Evolutionary conservation across 92 coral and sea anemone species (phyloP), one percentile per base, ranked within the genome.

Genomic region (Palythoa caribaeorum): DNA sequence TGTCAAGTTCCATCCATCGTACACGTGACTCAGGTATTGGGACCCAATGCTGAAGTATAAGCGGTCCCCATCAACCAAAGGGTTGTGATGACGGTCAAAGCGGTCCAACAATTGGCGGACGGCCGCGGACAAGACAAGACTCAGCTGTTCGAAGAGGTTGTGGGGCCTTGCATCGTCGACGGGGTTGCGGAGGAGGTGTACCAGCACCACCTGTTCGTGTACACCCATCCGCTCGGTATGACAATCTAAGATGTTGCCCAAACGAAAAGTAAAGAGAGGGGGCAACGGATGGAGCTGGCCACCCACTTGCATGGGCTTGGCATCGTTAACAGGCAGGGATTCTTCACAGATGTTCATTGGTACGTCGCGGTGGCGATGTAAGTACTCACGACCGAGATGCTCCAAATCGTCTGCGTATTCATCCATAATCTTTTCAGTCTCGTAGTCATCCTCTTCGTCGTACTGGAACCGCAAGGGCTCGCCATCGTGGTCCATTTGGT

Each of bases 1-100:
- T 2, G 83, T 78, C 21, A 78, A 2, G 57, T 60, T 60, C 83
- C 83, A 78, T 13, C 68, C 68, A 17, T 78, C 83, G 15, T 78
- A 78, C 28, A 38, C 44, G 12, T 53, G 66, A 17, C 2, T 3
- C 35, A 78, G 9, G 12, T 16, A 52, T 60, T 28, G 65, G 48
- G 83, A 78, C 5, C 68, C 37, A 1, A 78, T 20, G 6, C 44
- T 20, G 68, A 78, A 78, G 11, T 78, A 52, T 2, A 78, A 2
- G 1, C 68, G 6, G 38, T 78, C 83, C 44, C 62, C 2, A 50
- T 2, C 6, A 12, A 1, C 83, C 40, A 78, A 38, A 44, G n/a
- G 50, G 21, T 6, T 6, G 6, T 8, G 19, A 21, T 39, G 68
- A 60, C 68, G 68, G 28, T 28, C 28, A 28, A 28, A 28, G 28